Percentiles rank a stretch among this genome's conserved stretches.
Conservation (phyloP, 2,113 vertebrate genomes). For the Protobothrops mucrosquamatus region DNA sequence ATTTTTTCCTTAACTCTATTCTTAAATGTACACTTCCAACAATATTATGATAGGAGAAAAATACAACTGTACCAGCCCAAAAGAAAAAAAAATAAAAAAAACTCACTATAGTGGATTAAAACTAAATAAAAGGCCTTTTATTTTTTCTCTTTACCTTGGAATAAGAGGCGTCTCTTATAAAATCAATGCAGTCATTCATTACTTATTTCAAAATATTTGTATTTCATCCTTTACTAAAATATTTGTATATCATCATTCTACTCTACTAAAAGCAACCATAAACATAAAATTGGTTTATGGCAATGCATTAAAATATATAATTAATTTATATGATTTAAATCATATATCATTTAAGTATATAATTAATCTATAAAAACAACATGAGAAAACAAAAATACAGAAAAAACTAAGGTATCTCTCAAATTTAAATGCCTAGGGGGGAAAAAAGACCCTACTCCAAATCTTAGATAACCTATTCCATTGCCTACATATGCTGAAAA, state of each 20-base stretch:
- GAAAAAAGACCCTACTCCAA: not conserved
- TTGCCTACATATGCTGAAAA: not conserved
- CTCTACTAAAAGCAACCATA: not conserved
- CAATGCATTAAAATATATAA: not conserved
- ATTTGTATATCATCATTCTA: not conserved
- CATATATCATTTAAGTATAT: not conserved
- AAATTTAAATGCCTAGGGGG: not conserved
- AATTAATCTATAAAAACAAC: not conserved
- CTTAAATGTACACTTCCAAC: constrained; percentile 10
- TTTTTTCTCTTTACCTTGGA: too few relatives aligned
- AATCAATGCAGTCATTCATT: not conserved
- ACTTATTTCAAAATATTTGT: not conserved
- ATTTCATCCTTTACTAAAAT: not conserved
- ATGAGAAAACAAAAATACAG: not conserved
- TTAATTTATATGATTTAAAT: not conserved
- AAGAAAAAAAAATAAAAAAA: not conserved
- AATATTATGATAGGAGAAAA: constrained; percentile 15
- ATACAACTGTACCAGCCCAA: not conserved
- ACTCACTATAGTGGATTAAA: not conserved
- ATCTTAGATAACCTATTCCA: not conserved
- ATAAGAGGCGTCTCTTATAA: not conserved
- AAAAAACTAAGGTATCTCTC: not conserved
- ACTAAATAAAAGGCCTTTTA: not conserved
- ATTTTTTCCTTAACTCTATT: constrained; percentile 26
- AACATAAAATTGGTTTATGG: not conserved